These are phyloP conservation scores for Marcusenius ussheri DNA, from an alignment of 2,113 vertebrate genomes.

Conservation along the genomic window DNA sequence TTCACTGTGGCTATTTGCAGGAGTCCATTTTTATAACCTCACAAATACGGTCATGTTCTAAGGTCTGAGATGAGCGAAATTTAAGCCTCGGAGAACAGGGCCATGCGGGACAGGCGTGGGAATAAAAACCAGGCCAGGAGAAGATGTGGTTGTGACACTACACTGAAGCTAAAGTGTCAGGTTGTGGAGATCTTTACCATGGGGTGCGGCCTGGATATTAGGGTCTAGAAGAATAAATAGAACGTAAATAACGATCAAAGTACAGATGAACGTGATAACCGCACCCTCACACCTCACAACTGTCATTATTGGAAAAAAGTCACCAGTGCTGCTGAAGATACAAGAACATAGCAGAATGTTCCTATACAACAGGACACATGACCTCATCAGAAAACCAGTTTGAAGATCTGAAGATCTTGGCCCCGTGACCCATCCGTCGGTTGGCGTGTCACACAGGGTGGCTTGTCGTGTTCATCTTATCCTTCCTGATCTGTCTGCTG, in stretches of 20 bases:
- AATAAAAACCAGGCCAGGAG: not conserved
- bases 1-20: conserved; percentile 20
- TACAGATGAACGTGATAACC: not conserved
- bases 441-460: conserved; percentile 30
- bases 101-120: not conserved
- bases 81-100: not conserved
- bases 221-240: not conserved
- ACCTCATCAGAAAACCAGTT: not conserved
- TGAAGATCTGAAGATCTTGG: not conserved
- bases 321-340: not conserved
- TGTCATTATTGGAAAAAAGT: not conserved
- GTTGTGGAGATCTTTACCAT: not conserved
- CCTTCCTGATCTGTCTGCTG: conserved; percentile 35
- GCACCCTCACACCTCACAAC: not conserved
- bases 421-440: not conserved
- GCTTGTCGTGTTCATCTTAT: not conserved
- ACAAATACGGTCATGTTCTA: not conserved
- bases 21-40: not conserved
- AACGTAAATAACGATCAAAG: not conserved
- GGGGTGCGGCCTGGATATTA: not conserved
- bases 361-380: not conserved
- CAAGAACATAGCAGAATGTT: not conserved
- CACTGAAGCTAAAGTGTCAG: not conserved
- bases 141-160: not conserved
- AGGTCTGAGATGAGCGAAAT: not conserved